Percentiles rank a stretch among this genome's conserved stretches.
These are phyloP conservation scores for Falcunculus frontatus DNA, from an alignment of 2,113 vertebrate genomes.

Conservation along the genomic window DNA sequence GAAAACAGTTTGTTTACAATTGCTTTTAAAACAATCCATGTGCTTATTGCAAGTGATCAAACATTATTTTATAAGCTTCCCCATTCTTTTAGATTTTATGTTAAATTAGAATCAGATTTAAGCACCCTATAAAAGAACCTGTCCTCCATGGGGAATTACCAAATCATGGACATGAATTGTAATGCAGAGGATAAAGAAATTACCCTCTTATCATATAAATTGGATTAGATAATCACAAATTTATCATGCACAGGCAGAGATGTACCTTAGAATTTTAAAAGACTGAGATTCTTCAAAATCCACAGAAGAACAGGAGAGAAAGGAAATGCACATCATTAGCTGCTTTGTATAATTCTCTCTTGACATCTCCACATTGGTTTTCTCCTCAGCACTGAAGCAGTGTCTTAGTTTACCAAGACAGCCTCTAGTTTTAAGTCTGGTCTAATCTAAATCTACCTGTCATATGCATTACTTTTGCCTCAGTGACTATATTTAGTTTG, in stretches of 20 bases:
- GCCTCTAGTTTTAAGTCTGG: background rate
- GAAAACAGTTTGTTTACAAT: background rate
- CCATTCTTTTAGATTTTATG: background rate
- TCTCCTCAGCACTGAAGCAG: background rate
- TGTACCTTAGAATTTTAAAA: background rate
- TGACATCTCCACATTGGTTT: background rate
- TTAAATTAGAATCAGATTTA: background rate
- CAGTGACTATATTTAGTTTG: background rate
- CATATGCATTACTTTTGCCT: background rate
- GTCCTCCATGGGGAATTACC: background rate
- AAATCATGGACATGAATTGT: background rate
- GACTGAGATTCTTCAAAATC: background rate
- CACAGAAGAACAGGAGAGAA: background rate
- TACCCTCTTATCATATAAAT: conserved; percentile 11
- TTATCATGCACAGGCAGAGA: background rate
- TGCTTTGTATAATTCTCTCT: background rate
- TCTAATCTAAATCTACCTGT: background rate
- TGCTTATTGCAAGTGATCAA: background rate
- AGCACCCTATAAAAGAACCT: background rate
- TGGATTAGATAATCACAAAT: conserved; percentile 2
- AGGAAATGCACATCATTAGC: background rate
- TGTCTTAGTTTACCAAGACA: background rate
- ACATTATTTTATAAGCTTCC: background rate
- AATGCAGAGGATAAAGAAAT: conserved; percentile 3
- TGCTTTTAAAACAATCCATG: background rate